phyloP scores from a whole-genome alignment of 2,888 invertebrate species.

The Apodemia duryi region DNA sequence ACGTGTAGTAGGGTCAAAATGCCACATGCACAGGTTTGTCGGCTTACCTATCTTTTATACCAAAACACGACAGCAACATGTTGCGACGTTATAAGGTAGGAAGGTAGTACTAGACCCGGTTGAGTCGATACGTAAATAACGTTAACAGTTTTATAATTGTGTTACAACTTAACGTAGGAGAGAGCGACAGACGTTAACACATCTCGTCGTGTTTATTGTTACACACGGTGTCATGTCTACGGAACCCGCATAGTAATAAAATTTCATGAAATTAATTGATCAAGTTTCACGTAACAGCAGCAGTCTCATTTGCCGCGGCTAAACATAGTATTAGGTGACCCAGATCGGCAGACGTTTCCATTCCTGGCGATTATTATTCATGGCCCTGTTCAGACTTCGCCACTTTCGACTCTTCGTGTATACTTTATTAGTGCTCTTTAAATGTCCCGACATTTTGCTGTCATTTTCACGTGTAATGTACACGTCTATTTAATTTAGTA shows the following conservation, averaged over 20 bases:
- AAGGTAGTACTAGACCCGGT: too few relatives aligned
- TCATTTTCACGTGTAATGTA: not conserved
- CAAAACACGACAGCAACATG: too few relatives aligned
- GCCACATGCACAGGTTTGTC: too few relatives aligned
- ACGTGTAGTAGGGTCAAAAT: too few relatives aligned
- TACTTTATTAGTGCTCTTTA: not conserved
- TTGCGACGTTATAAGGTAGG: too few relatives aligned
- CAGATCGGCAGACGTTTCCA: not conserved
- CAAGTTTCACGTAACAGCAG: not conserved
- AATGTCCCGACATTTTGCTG: not conserved
- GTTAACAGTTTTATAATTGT: too few relatives aligned
- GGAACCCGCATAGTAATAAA: not conserved
- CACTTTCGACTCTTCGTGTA: not conserved
- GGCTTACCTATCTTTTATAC: too few relatives aligned
- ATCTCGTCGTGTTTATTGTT: too few relatives aligned
- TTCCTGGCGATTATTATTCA: slow-evolving; percentile 8
- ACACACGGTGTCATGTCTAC: not conserved
- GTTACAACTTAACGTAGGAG: too few relatives aligned
- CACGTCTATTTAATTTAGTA: not conserved
- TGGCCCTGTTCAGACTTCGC: not conserved
- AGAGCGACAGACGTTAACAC: too few relatives aligned
- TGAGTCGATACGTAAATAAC: too few relatives aligned
- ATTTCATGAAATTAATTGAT: not conserved
- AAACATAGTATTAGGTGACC: slow-evolving; percentile 1
- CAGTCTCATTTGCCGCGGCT: not conserved